phyloP scores from a whole-genome alignment of 2,888 invertebrate genomes.

The Sepiola atlantica region DNA sequence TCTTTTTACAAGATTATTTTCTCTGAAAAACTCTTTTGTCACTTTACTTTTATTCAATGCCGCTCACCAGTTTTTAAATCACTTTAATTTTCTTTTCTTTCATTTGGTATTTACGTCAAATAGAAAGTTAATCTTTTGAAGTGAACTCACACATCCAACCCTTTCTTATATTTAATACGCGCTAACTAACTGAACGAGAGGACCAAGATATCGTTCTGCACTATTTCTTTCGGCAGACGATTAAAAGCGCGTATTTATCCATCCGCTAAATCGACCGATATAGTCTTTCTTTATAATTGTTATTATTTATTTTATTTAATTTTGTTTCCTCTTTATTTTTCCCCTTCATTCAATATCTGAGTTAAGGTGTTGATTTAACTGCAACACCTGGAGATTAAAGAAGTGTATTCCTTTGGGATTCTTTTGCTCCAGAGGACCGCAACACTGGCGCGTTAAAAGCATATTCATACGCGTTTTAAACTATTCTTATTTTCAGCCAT shows the following conservation, averaged over 20 bases:
- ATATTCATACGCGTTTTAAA: not conserved
- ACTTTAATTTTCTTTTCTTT: not conserved
- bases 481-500: not conserved
- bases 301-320: not conserved
- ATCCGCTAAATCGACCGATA: not conserved
- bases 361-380: not conserved
- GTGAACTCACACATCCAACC: not conserved
- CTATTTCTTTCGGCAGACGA: not conserved
- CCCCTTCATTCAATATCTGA: not conserved
- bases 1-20: no score
- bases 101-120: not conserved
- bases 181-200: not conserved
- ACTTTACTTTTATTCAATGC: no score
- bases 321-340: not conserved
- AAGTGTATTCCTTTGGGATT: not conserved
- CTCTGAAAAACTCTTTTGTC: no score
- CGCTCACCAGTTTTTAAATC: not conserved
- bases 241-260: not conserved
- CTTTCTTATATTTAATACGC: not conserved
- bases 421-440: not conserved
- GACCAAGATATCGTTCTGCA: not conserved
- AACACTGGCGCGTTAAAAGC: not conserved
- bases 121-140: not conserved
- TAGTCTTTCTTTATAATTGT: no score
- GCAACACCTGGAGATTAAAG: conserved; percentile 5